Evolutionary conservation across 2,113 vertebrate genomes (phyloP), one percentile per base, ranked within the genome.

Genomic region (Gymnorhina tibicen): DNA sequence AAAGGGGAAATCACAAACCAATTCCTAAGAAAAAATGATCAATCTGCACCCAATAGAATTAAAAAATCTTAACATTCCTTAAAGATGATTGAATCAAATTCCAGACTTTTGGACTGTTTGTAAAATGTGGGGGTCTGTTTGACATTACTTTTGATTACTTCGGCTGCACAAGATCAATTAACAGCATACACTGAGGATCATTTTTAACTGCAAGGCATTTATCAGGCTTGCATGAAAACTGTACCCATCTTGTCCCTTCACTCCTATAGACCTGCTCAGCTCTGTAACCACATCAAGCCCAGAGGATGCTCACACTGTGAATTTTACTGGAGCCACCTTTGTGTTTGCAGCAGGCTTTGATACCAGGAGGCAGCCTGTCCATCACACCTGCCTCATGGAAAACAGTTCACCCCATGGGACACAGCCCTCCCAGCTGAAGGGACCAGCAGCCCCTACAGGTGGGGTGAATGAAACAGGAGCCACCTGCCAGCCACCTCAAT

Each of bases 91-190:
- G 17, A 92, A 86, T 81, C 21, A 41, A 76, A 42, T 58, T 53
- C 33, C 28, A 68, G 49, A 52, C n/a, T 75, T 58, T 16, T 39
- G 13, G 37, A 58, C 37, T 35, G 23, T 49, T 55, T 50, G 14
- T 56, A 47, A 79, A 56, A 82, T 58, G 16, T 46, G 10, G 23
- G 23, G 2, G 6, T 14, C 53, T 39, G 21, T 58, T 53, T 91
- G 26, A 85, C 15, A 17, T 41, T 64, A 72, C 15, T 86, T 67
- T 73, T 47, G 21, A 50, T 56, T 26, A 47, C 39, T 72, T 63
- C 1, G 1, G 35, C 55, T 0, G 0, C 49, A 72, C 30, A 4
- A 22, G 39, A 52, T n/a, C 52, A 39, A 24, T 79, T 63, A 41
- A 11, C 35, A 80, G 46, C n/a, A 41, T 39, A 49, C 17, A 46